phyloP scores from a whole-genome alignment of 2,113 vertebrate species.

The Ceratotherium simum region DNA sequence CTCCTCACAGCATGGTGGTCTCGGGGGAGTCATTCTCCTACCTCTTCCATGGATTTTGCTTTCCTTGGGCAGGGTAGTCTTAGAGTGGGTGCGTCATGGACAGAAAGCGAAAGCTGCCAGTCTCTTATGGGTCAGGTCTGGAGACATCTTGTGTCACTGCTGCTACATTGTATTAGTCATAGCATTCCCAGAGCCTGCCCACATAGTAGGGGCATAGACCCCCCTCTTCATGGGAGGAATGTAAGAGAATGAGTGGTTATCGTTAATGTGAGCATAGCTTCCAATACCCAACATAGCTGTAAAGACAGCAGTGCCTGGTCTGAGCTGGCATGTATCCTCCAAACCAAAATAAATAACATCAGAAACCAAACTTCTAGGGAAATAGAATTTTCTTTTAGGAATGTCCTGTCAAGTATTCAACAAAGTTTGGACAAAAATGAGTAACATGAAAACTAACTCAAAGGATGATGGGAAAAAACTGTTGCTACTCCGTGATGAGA shows the following conservation, averaged over 20 bases:
- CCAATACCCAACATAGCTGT: background rate
- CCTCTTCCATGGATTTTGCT: background rate
- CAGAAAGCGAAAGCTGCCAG: background rate
- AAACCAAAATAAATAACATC: background rate
- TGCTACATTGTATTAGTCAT: background rate
- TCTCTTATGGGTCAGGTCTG: background rate
- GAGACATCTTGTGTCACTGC: background rate
- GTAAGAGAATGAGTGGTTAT: background rate
- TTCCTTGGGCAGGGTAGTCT: background rate
- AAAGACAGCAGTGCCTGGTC: background rate
- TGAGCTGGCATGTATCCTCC: background rate
- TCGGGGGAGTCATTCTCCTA: background rate
- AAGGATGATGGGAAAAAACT: background rate
- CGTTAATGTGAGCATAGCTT: background rate
- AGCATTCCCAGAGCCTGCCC: background rate
- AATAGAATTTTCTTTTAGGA: background rate
- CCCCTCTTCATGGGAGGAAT: background rate
- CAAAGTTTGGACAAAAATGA: background rate
- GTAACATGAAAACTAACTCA: background rate
- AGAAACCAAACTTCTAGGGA: background rate
- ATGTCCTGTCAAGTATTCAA: background rate
- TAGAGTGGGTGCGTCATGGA: background rate
- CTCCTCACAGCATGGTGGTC: background rate
- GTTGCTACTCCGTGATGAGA: background rate
- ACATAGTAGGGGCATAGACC: background rate